Percentiles rank a stretch among this genome's conserved stretches.
Conservation (phyloP, 2,888 invertebrate species). For the Eupithecia insigniata region DNA sequence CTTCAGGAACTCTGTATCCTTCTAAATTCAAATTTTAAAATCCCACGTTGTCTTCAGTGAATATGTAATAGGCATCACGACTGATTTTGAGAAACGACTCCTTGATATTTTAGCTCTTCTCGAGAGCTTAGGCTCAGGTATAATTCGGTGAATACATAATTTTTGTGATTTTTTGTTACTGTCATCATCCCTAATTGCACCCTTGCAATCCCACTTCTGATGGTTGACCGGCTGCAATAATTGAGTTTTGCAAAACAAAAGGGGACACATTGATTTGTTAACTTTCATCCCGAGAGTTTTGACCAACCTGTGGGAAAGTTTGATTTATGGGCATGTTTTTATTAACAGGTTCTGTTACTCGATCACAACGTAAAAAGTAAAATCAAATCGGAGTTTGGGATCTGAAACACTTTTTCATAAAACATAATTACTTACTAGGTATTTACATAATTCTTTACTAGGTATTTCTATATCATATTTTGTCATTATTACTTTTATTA, state of each 20-base stretch:
- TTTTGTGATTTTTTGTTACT: too few relatives aligned
- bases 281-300: constrained; percentile 13
- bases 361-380: neutral
- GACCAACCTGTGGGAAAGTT: constrained; percentile 6
- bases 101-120: too few relatives aligned
- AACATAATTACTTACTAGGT: too few relatives aligned
- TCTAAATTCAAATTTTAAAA: neutral
- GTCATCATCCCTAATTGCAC: too few relatives aligned
- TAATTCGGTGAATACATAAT: too few relatives aligned
- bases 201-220: constrained; percentile 12
- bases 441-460: too few relatives aligned
- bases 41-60: neutral
- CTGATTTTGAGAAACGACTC: too few relatives aligned
- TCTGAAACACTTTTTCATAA: neutral
- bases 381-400: neutral
- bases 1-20: neutral
- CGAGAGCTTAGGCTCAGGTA: too few relatives aligned
- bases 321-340: constrained; percentile 12
- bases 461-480: too few relatives aligned
- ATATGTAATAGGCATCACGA: too few relatives aligned
- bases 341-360: neutral
- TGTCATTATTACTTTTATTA: too few relatives aligned
- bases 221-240: constrained; percentile 37
- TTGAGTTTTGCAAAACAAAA: constrained; percentile 28
- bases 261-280: constrained; percentile 13